Base-by-base conservation (phyloP, 1,140 invertebrate species). In the Euborellia annulipes region DNA sequence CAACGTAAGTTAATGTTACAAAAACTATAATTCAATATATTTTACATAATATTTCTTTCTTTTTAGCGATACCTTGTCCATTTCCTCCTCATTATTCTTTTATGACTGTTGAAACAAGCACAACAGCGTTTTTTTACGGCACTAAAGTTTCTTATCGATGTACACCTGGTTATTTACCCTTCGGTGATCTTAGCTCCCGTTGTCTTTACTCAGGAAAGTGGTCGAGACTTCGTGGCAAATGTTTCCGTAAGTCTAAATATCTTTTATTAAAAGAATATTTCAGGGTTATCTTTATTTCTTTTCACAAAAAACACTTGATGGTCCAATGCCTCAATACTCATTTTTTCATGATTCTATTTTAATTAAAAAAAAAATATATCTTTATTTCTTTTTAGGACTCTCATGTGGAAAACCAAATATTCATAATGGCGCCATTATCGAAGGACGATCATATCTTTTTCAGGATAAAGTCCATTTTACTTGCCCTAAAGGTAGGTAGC, bases 161-260 rank as follows among this genome's bases (percentile, higher is more conserved):
- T 52, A 45, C 58, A 11, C 54, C 61, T 9, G 71, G 71, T 1
- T 70, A 67, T 48, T 55, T 55, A 49, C 54, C 66, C 34, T 59
- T 62, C 37, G 73, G 72, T 0, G 66, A 72, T 52, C 51, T 66
- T 41, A 55, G 52, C 30, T 51, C 65, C 3, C 57, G 57, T 8
- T 79, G 76, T 58, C 54, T 64, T 9, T 48, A 62, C 3, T 65
- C 60, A 48, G 64, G 66, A 17, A 65, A 59, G 18, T 79, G 76
- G 76, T 67, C 67, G 2, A 52, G 54, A 48, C 63, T 72, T 13
- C 52, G 52, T 22, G 73, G 72, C 44, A 61, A 59, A 56, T 79
- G 76, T 54, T 54, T 62, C 18, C 63, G 71, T 73, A 58, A 62
- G 63, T 53, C n/a, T n/a, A n/a, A n/a, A n/a, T n/a, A n/a, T n/a